Base-by-base conservation (phyloP, 2,888 invertebrate genomes). In the Rotaria macrura region DNA sequence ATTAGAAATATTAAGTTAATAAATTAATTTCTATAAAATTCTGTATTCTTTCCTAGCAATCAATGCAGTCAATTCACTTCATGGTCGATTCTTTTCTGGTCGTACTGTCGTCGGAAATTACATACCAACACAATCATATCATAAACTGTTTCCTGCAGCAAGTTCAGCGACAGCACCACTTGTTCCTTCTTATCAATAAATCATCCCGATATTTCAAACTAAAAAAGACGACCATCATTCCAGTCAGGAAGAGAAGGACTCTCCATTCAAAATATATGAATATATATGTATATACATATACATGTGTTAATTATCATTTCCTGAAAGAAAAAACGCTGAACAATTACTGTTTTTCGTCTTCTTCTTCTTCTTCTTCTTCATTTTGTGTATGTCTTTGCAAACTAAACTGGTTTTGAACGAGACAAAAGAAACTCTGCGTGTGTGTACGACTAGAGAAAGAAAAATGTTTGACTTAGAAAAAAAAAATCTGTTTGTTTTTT, bases 71-170 rank as follows among this genome's bases (percentile, higher is more conserved):
- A 84, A 84, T n/a, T 47, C 84, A 38, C 54, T 86, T 40, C 84
- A 86, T 85, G 86, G 86, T 52, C 49, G 86, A 74, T 86, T 83
- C 34, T 86, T 86, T 83, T 74, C 84, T 14, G 86, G 86, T 47
- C 84, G 84, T 52, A 54, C 84, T 34, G 74, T 86, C 49, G 54
- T 84, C 7, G 86, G 84, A n/a, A 84, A 34, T 43, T 86, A 86
- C 65, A 84, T 86, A 52, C 86, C 86, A 43, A 84, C 55, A 6
- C 43, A 74, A 34, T 47, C 52, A 14, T 86, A 86, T 86, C 86
- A 84, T 17, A 54, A 57, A 74, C 55, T 38, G 25, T 86, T 86
- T 85, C 74, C 84, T 23, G 86, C 57, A 34, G 43, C 86, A 7
- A 74, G 12, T 57, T 14, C 38, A 43, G 54, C 79, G 23, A 55